Percentiles rank a stretch among this genome's conserved stretches.
Evolutionary conservation across 2,888 invertebrate genomes (phyloP).

Genomic region (Ophion obscuratus): DNA sequence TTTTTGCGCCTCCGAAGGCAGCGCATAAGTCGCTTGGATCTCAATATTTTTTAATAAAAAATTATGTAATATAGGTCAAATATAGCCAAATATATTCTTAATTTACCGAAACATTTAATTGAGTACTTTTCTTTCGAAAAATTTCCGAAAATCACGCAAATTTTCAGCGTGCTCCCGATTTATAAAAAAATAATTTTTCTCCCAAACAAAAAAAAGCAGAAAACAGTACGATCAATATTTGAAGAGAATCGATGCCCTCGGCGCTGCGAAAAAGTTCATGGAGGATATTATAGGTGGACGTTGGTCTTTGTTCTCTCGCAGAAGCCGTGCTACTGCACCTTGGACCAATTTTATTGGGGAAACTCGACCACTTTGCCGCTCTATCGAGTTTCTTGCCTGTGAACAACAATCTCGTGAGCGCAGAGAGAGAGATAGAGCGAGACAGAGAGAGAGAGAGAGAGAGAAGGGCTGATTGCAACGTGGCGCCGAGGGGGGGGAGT

Average conservation of each 20-base stretch:
- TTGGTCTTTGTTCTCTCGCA: not conserved
- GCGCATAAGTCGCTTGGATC: no score
- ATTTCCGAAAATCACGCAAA: no score
- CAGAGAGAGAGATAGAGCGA: not conserved
- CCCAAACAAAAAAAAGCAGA: not conserved
- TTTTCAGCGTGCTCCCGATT: not conserved
- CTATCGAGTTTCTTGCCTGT: slow-evolving; percentile 6
- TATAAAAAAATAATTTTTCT: not conserved
- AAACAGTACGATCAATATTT: not conserved
- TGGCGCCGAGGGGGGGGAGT: not conserved
- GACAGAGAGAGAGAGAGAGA: slow-evolving; percentile 3
- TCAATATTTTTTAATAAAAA: no score
- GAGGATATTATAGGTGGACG: not conserved
- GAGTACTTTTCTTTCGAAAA: no score
- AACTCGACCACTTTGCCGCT: slow-evolving; percentile 33
- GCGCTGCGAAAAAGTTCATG: not conserved
- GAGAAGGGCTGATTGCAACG: not conserved
- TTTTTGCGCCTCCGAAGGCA: no score
- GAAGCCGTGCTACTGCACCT: not conserved
- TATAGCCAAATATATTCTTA: no score
- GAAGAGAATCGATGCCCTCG: not conserved
- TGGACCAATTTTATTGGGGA: slow-evolving; percentile 2
- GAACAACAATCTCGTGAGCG: not conserved
- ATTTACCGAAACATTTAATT: no score
- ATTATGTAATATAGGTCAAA: no score